Percentiles rank a stretch among this genome's conserved stretches.
Conservation (phyloP, 2,888 invertebrate genomes). For the Eilema depressum region DNA sequence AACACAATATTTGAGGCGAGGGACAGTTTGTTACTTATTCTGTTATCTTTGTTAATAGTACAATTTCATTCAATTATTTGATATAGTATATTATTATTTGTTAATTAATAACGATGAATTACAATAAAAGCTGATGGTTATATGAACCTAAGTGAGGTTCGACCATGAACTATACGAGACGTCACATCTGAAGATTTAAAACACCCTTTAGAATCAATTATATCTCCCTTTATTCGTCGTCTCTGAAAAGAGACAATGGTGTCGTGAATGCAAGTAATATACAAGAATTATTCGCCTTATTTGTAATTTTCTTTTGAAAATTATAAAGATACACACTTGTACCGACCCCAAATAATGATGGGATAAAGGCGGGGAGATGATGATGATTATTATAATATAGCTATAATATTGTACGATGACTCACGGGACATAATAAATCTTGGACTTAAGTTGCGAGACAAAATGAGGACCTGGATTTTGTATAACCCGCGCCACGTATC, state of each 20-base stretch:
- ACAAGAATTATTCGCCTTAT: neutral
- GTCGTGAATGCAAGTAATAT: neutral
- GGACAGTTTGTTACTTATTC: too few species aligned
- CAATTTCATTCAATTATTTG: too few species aligned
- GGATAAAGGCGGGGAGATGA: neutral
- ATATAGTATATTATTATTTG: too few species aligned
- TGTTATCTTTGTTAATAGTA: too few species aligned
- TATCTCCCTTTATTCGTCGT: neutral
- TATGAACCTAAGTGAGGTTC: neutral
- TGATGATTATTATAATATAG: neutral
- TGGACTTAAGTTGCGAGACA: too few species aligned
- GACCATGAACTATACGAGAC: neutral
- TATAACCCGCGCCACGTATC: too few species aligned
- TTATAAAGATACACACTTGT: neutral
- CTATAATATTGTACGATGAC: neutral
- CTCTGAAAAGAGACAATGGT: neutral
- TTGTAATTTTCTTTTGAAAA: neutral
- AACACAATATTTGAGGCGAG: too few species aligned
- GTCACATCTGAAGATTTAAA: neutral
- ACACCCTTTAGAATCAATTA: too few species aligned
- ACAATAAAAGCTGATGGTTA: neutral
- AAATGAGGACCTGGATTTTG: too few species aligned
- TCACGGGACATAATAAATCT: too few species aligned
- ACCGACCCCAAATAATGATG: neutral
- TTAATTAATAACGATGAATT: neutral